A percentile compares a stretch with the other conserved stretches of the same genome.
Evolutionary conservation across 2,888 invertebrate species (phyloP).

Genomic region (Cyaniris semiargus): DNA sequence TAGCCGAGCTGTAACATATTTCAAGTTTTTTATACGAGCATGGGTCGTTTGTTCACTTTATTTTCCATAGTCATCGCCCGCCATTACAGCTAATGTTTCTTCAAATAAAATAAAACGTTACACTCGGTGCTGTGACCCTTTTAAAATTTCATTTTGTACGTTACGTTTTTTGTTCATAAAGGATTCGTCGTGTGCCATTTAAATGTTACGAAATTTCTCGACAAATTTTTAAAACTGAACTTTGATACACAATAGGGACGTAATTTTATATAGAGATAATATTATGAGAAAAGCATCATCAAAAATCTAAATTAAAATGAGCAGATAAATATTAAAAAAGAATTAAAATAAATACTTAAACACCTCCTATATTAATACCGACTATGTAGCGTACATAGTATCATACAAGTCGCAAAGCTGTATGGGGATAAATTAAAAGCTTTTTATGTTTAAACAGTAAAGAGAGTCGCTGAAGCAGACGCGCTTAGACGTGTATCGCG

Average conservation of each 20-base stretch:
- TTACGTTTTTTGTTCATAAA: neutral
- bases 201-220: neutral
- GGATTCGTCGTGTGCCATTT: neutral
- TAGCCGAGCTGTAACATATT: conserved; percentile 58
- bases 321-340: neutral
- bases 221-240: neutral
- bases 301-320: neutral
- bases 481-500: conserved; percentile 50
- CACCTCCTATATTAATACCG: too few relatives aligned
- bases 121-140: conserved; percentile 15
- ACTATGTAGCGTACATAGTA: neutral
- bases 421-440: conserved; percentile 51
- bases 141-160: conserved; percentile 20
- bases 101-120: conserved; percentile 37
- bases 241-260: neutral
- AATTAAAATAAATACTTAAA: too few relatives aligned
- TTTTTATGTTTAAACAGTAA: conserved; percentile 48
- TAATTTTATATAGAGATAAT: neutral
- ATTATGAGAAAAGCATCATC: neutral
- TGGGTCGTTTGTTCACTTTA: conserved; percentile 30
- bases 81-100: conserved; percentile 38
- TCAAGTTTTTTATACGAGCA: conserved; percentile 36
- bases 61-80: conserved; percentile 29
- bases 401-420: conserved; percentile 24
- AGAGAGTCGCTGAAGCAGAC: conserved; percentile 49